Evolutionary conservation across 2,888 invertebrate genomes (phyloP).

Genomic region (Heliconius ismenius): DNA sequence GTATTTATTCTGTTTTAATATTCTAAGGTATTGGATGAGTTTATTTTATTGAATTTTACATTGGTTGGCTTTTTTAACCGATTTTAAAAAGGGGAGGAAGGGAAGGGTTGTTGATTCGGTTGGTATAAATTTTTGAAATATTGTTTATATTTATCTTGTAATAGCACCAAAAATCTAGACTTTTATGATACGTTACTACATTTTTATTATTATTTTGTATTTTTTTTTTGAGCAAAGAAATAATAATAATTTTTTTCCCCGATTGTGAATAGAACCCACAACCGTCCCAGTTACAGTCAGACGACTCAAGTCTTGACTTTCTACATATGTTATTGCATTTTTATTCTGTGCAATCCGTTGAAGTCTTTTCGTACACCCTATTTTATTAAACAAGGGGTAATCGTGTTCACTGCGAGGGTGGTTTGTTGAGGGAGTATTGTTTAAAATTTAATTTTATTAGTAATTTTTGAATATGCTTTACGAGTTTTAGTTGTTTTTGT

Average conservation of each 20-base stretch:
- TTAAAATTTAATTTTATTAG: slow-evolving; percentile 1
- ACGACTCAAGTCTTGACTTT: no score
- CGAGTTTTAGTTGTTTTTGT: slow-evolving; percentile 1
- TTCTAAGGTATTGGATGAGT: no score
- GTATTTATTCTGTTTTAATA: no score
- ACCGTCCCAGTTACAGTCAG: not conserved
- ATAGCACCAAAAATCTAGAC: no score
- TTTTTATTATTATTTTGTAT: no score
- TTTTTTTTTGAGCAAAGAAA: not conserved
- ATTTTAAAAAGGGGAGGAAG: no score
- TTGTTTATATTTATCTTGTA: no score
- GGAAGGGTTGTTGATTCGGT: no score
- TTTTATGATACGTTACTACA: no score
- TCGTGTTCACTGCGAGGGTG: slow-evolving; percentile 6
- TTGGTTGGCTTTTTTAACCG: no score
- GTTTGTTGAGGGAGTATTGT: slow-evolving; percentile 5
- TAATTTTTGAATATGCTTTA: slow-evolving; percentile 1
- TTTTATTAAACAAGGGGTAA: not conserved
- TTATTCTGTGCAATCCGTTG: not conserved
- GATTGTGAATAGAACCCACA: not conserved
- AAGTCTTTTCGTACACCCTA: not conserved
- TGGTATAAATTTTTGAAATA: no score
- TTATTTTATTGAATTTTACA: no score
- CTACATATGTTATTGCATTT: not conserved
- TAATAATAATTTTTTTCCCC: not conserved